Evolutionary conservation across 2,113 vertebrate species (phyloP), one percentile per base, ranked within the genome.

Genomic region (Anhinga rufa): DNA sequence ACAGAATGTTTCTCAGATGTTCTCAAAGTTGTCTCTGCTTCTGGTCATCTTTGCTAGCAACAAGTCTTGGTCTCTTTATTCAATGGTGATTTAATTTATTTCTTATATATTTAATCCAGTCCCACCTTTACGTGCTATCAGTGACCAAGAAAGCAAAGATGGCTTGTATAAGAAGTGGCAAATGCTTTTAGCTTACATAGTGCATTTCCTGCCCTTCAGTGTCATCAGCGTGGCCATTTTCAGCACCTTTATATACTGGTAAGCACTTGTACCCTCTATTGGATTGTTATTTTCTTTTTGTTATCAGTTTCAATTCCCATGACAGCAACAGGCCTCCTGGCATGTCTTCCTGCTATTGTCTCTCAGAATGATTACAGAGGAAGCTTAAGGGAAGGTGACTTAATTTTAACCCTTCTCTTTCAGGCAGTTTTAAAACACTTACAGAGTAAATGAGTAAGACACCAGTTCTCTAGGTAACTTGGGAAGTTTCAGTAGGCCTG

Each of bases 161-260:
- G 99, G 99, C 42, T 98, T 99, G 74, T 99, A 99, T 93, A 98
- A 98, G 88, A 99, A 99, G 95, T 99, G 99, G 99, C 99, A 99
- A 95, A 99, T 99, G 98, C 98, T 99, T 93, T 71, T 99, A 96
- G 99, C 99, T 70, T 99, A 99, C 26, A 97, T 99, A 86, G 89
- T 99, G 55, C 99, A 99, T 42, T 98, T 98, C 86, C 97, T 99
- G 40, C 99, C 99, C 82, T 99, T 99, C 98, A 99, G 99, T 90
- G 61, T 99, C 86, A 44, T 99, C 76, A 99, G 99, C 6, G 97
- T 98, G 18, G 64, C 98, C 62, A 96, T 99, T 77, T 99, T 99
- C 97, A 97, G 98, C 91, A 95, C 96, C 25, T 99, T 99, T 90
- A 97, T 98, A n/a, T 99, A 99, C 97, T 99, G 99, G 99, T 99